Evolutionary conservation across 2,888 invertebrate genomes (phyloP), one percentile per base, ranked within the genome.

Genomic region (Eupeodes luniger): DNA sequence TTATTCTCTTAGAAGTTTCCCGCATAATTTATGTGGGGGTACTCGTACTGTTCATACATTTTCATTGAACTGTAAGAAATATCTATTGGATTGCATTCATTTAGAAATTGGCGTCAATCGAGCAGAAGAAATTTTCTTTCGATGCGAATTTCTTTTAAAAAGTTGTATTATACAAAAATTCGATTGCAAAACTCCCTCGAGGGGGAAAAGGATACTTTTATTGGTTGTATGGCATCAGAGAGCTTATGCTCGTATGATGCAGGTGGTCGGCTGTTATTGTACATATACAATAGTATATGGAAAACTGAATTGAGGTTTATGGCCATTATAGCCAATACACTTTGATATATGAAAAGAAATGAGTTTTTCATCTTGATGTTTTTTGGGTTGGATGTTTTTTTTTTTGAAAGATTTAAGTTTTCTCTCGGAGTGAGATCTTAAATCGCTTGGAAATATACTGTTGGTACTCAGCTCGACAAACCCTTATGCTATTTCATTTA

Each of bases 361-460:
- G 14, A 67, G 34, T 62, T 62, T 62, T 62, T 40, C 11, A 12
- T 9, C 3, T 51, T 51, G 5, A 6, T 51, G 6, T 44, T 44
- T 44, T 44, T 44, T 44, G 6, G 10, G 44, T 34, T 14, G 59
- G 19, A 55, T 27, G 27, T 27, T 27, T 27, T 27, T 5, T 51
- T 11, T 51, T n/a, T 12, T 51, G 66, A 72, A 76, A 81, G 66
- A 51, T 79, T 80, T 44, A 66, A 72, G 76, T 62, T 72, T 72
- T 64, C 34, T 12, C 55, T 49, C 44, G 57, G 59, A 44, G 49
- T 44, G 69, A 19, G 67, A 70, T 40, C 64, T 84, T 74, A 84
- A 87, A 87, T 87, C 87, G 87, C 62, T 87, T 80, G 87, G 87
- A 87, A 87, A 87, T 80, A 87, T 84, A n/a, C 47, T 27, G 59